Base-by-base conservation (phyloP, 1,140 invertebrate genomes). In the Neotoxoptera formosana region DNA sequence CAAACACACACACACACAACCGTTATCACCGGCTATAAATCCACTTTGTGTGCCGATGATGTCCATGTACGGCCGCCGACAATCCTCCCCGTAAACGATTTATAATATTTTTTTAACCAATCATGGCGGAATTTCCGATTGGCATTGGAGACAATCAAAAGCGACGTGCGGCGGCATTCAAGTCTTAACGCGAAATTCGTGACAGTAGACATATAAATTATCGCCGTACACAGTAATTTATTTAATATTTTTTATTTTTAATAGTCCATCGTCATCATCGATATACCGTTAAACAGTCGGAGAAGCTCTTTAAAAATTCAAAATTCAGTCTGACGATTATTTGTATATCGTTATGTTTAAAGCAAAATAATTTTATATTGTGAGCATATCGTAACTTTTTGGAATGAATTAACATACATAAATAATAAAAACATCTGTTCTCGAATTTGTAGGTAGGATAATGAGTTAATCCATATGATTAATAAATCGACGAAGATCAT, bases 11-110 rank as follows among this genome's bases (percentile, higher is more conserved):
- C 76, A 8, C 34, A 25, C n/a, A 23, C 30, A 45, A 83, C 91
- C 9, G 91, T 84, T 92, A 84, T 92, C 47, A 8, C 14, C 47
- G 91, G 48, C 76, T 84, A 92, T 92, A 53, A 92, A 92, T 92
- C 76, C 45, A 60, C 67, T 51, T 83, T 30, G 81, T 20, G 91
- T 48, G 81, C 47, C 90, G 41, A 47, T 47, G 90, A 91, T 76
- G 90, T 23, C 91, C 91, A 92, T 92, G n/a, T 92, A 92, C 91
- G 91, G 91, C 41, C 83, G 41, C 83, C 41, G 34, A 45, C 90
- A 45, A 47, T 53, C 60, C 45, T 81, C 76, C 76, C 90, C 30
- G 60, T 76, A 41, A 45, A 84, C 83, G 41, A 81, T 91, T 91
- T 48, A 20, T 83, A 81, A 91, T 91, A 76, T 30, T 83, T 83